Base-by-base conservation (phyloP, 1,140 invertebrate genomes). In the Mya arenaria region DNA sequence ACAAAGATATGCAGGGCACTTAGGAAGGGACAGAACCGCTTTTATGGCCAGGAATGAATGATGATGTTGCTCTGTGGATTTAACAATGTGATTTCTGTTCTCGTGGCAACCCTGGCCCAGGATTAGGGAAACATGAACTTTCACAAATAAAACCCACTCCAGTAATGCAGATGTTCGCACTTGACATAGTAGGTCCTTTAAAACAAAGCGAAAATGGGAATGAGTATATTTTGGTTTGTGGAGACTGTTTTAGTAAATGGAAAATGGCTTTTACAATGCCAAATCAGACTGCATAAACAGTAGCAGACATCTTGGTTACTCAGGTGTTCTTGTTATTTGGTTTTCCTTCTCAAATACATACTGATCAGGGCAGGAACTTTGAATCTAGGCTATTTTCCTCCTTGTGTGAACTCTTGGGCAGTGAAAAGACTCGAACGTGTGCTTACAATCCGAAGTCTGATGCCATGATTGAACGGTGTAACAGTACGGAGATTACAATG, bases 371-470 rank as follows among this genome's bases (percentile, higher is more conserved):
- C 4, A 55, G 62, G 44, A 56, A 85, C 48, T 82, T 87, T 77
- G 75, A 84, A 65, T 83, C 72, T 1, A 23, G 71, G 6, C 48
- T 85, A 6, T 85, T 84, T 72, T 2, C 30, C 25, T 19, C 39
- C 23, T 28, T 83, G 30, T 87, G 72, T 75, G 13, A 39, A 15
- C 44, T 65, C 32, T 73, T 85, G 60, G 86, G 68, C 25, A 66
- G 82, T 36, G 44, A 85, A 28, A 87, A 85, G 39, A 82, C 84
- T 15, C 58, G 85, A 28, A 92, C 91, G 5, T 86, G 84, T 6
- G 72, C 89, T 0, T 91, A 91, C 65, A 86, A 90, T 62, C 90
- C 92, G 19, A 83, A 88, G 34, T 83, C 87, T 1, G 90, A 93
- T 81, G 91, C 92, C 1, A 48, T 90, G 36, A 83, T 89, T 1